Base-by-base conservation (phyloP, 2,113 vertebrate genomes). In the Oriolus oriolus region DNA sequence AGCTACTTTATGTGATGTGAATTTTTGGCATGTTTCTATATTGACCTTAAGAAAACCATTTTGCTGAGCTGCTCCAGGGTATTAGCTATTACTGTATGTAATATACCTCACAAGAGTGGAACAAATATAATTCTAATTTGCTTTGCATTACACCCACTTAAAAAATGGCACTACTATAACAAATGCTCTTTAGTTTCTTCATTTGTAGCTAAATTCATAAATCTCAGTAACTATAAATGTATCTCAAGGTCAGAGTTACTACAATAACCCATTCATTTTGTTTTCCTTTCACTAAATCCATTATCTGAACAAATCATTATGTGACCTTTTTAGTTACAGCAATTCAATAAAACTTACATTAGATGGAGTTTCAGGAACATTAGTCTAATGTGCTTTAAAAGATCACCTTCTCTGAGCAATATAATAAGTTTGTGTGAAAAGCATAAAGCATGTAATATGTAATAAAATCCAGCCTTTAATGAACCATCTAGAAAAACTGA, bases 391-490 rank as follows among this genome's bases (percentile, higher is more conserved):
- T 98, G 96, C 98, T 99, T 99, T 98, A 96, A 98, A 98, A 99
- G 98, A 98, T 98, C 98, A 99, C 98, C 98, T 98, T 98, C 98
- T 98, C 98, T 96, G 97, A 98, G 98, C 97, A 98, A 97, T 98
- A 97, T 98, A 98, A 99, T 98, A 98, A 98, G 98, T 99, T 99
- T 99, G 98, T 98, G 98, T 98, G 98, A 98, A 98, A 98, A 98
- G 97, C 98, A 98, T 98, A 98, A 99, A 99, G 98, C 98, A 98
- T 98, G 97, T 98, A 98, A 99, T 99, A 98, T 95, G 97, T 98
- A 98, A 98, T 99, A 99, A 99, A 99, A 98, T 98, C 98, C 98
- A 98, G 98, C 98, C 98, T 99, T 98, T 99, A 99, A 99, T 99
- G 98, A 99, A 98, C 98, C 98, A 98, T 98, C 96, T 95, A 98